Percentiles rank a stretch among this genome's conserved stretches.
Evolutionary conservation across 2,113 vertebrate genomes (phyloP).

Genomic region (Eulemur rufifrons): DNA sequence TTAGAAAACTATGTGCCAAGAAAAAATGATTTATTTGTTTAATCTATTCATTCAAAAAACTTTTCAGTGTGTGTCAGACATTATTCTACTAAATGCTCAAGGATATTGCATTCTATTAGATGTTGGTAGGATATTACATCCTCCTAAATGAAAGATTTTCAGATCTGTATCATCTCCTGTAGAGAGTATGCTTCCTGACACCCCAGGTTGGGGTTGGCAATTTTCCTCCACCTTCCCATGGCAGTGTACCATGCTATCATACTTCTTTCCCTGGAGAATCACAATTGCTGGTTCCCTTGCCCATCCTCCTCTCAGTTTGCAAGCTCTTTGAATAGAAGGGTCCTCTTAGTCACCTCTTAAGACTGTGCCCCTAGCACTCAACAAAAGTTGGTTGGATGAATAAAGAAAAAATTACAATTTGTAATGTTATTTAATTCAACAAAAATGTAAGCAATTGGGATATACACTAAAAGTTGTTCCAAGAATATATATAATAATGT

Average conservation of each 20-base stretch:
- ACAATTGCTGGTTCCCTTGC: not conserved
- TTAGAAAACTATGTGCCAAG: not conserved
- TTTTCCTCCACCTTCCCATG: not conserved
- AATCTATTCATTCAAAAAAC: not conserved
- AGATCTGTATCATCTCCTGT: not conserved
- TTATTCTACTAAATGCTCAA: not conserved
- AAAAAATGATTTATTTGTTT: not conserved
- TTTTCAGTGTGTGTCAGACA: not conserved
- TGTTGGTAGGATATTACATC: not conserved
- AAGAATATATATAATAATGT: not conserved
- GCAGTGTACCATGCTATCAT: accelerated
- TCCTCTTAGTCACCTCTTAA: not conserved
- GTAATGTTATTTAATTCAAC: not conserved
- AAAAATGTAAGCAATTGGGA: not conserved
- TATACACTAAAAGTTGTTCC: not conserved
- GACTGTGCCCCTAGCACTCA: not conserved
- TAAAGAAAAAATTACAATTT: not conserved
- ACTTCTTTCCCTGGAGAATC: not conserved
- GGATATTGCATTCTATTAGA: not conserved
- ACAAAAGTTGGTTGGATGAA: not conserved
- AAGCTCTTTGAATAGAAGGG: not conserved
- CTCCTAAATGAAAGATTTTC: not conserved
- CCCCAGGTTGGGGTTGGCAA: accelerated
- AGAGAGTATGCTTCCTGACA: not conserved
- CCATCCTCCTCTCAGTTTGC: not conserved